These are phyloP conservation scores for Magallana nippona DNA, from an alignment of 2,888 invertebrate species.

Conservation along the genomic window DNA sequence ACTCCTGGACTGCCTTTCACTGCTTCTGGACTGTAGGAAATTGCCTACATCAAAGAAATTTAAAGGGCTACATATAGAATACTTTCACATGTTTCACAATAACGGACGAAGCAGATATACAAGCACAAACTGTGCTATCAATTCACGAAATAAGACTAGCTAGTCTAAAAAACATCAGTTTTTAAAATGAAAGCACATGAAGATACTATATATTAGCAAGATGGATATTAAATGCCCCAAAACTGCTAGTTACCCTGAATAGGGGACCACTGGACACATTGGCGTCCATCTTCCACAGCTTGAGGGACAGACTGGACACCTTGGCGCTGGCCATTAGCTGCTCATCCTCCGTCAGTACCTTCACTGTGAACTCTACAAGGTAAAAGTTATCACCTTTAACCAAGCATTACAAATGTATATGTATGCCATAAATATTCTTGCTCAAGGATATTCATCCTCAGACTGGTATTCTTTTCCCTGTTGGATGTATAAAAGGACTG, in stretches of 20 bases:
- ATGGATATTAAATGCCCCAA: no score
- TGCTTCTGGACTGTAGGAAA: slow-evolving; percentile 66
- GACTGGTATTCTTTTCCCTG: no score
- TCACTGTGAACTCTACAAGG: slow-evolving; percentile 71
- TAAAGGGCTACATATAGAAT: neutral
- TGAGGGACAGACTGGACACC: slow-evolving; percentile 72
- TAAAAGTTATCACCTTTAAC: no score
- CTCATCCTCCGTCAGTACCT: slow-evolving; percentile 75
- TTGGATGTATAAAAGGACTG: no score
- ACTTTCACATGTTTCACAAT: neutral
- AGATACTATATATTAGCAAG: no score
- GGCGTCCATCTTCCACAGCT: slow-evolving; percentile 73
- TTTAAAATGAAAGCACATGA: no score
- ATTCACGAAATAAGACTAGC: no score
- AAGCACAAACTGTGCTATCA: neutral
- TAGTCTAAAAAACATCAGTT: no score
- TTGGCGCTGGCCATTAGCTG: slow-evolving; percentile 68
- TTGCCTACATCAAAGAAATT: slow-evolving; percentile 59
- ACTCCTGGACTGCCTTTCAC: slow-evolving; percentile 61
- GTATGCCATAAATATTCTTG: no score
- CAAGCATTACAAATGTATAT: no score
- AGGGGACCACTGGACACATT: slow-evolving; percentile 61
- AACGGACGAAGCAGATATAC: neutral
- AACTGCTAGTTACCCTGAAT: slow-evolving; percentile 57
- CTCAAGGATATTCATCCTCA: no score